Evolutionary conservation across 2,888 invertebrate species (phyloP), one percentile per base, ranked within the genome.

Genomic region (Dendrolimus houi): DNA sequence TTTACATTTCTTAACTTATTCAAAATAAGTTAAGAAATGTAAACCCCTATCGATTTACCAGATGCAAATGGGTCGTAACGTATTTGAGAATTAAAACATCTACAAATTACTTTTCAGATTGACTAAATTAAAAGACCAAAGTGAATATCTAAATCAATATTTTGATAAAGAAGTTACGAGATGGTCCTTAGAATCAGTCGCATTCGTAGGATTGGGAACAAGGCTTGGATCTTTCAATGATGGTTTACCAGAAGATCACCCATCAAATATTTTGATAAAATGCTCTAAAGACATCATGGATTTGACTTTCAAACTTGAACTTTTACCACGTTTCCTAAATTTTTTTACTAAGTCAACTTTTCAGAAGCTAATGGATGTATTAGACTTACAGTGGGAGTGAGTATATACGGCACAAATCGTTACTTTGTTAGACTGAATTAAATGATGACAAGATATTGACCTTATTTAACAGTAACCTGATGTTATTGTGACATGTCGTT

Each of bases 141-240:
- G 70, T 14, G 64, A 69, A 1, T 85, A 85, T 64, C 71, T 87
- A 7, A 62, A 78, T 55, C 60, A 75, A 2, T 77, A 93, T 66
- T 92, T 94, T 55, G 72, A 81, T 52, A 75, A 84, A 14, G 92
- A 93, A 77, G 74, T 93, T 17, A 90, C 90, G 52, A 93, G 92
- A 72, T 94, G 93, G 93, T 90, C 93, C 1, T 74, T 94, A 56
- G 94, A 94, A 79, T 93, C 92, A 0, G 67, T 87, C 8, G 83
- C 78, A 0, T 64, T 82, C 53, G 81, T 90, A 1, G 82, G 75
- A 6, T 68, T 90, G 54, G 90, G 88, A 1, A 69, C 81, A 0
- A 74, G 86, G 57, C 62, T 90, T 0, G 87, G 87, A 29, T 83
- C 84, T 60, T 65, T 89, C 1, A 57, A 69, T 17, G 83, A 86